A percentile compares a stretch with the other conserved stretches of the same genome.
These are phyloP conservation scores for Cheilosia grossa DNA, from an alignment of 2,888 invertebrate species.

Conservation along the genomic window DNA sequence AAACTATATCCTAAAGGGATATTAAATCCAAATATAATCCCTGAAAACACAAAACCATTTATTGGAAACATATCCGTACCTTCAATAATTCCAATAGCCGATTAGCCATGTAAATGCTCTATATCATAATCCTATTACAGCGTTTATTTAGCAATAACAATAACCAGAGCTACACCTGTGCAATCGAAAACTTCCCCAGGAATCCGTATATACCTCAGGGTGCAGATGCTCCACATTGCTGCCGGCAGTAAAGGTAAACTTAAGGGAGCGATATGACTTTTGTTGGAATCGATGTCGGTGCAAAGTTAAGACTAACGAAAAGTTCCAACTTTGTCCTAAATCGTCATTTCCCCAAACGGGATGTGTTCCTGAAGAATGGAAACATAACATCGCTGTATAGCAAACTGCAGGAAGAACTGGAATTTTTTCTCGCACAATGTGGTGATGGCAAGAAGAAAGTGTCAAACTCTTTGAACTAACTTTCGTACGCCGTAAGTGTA, in stretches of 20 bases:
- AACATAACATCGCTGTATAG: not conserved
- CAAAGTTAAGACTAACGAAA: constrained; percentile 55
- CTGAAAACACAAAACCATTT: constrained; percentile 14
- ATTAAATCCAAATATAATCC: not conserved
- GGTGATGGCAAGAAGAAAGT: not conserved
- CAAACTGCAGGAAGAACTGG: too few relatives aligned
- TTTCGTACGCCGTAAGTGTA: constrained; percentile 16
- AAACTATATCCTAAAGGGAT: not conserved
- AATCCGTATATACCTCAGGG: constrained; percentile 3
- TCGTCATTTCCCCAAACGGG: constrained; percentile 51
- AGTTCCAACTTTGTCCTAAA: constrained; percentile 51
- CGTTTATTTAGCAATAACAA: constrained; percentile 70
- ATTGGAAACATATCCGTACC: constrained; percentile 5
- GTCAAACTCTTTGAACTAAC: not conserved
- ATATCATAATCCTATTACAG: constrained; percentile 66
- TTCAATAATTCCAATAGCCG: constrained; percentile 67
- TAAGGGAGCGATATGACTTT: constrained; percentile 4
- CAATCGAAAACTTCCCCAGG: constrained; percentile 40
- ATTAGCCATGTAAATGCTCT: constrained; percentile 42
- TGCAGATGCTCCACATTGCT: not conserved
- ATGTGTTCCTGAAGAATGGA: constrained; percentile 46
- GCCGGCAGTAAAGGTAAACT: constrained; percentile 13
- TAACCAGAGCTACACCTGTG: constrained; percentile 66
- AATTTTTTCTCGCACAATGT: too few relatives aligned
- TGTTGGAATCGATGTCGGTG: constrained; percentile 4